A percentile compares a stretch with the other conserved stretches of the same genome.
Conservation (phyloP, 2,113 vertebrate genomes). For the Sprattus sprattus region DNA sequence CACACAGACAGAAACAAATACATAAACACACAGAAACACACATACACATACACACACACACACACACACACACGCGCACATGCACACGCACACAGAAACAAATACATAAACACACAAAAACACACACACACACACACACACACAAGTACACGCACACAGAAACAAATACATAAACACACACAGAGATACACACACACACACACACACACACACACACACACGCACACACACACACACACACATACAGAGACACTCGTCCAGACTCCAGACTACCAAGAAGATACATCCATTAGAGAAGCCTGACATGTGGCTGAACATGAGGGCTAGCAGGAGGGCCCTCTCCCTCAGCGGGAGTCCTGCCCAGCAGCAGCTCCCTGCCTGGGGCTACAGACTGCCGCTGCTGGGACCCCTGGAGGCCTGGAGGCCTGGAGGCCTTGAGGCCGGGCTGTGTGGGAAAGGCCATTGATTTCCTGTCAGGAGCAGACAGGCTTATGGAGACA, state of each 20-base stretch:
- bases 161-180: background rate
- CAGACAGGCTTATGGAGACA: constrained; percentile 11
- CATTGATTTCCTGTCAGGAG: constrained; percentile 3
- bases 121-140: too few relatives aligned
- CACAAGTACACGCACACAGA: background rate
- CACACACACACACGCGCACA: background rate
- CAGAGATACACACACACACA: background rate
- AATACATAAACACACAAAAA: background rate
- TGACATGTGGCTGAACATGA: constrained; percentile 8
- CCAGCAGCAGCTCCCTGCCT: background rate
- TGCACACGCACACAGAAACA: background rate
- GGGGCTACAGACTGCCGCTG: background rate
- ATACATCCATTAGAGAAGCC: background rate
- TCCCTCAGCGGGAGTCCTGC: background rate
- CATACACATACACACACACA: background rate
- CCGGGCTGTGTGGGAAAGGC: background rate
- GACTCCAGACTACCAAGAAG: background rate
- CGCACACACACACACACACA: background rate
- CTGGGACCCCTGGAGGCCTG: background rate
- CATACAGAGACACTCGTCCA: background rate
- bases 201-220: background rate
- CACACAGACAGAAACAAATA: background rate
- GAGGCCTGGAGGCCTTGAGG: background rate
- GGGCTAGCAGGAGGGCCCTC: background rate
- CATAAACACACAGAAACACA: background rate